Percentiles rank a stretch among this genome's conserved stretches.
These are phyloP conservation scores for Cylloceria caligata DNA, from an alignment of 2,888 invertebrate species.

Conservation along the genomic window DNA sequence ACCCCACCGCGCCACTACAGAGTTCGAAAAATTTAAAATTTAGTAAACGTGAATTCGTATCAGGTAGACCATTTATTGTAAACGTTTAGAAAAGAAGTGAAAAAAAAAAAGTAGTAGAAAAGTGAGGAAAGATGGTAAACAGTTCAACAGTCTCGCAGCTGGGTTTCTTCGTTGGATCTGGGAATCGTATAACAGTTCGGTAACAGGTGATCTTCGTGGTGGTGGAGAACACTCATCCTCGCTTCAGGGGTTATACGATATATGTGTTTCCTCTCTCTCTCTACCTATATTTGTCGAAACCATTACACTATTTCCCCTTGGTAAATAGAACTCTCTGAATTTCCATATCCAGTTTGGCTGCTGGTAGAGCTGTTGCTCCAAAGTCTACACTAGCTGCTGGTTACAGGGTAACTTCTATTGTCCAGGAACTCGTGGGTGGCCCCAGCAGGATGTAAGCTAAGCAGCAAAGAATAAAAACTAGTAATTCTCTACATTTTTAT, in stretches of 20 bases:
- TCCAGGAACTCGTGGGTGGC: conserved; percentile 45
- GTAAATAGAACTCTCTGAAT: conserved; percentile 59
- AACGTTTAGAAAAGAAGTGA: neutral
- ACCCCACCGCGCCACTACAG: no score
- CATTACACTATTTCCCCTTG: conserved; percentile 61
- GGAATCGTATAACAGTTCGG: conserved; percentile 40
- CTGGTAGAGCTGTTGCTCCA: conserved; percentile 29
- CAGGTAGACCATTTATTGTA: neutral
- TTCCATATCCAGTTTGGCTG: conserved; percentile 63
- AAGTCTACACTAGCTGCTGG: conserved; percentile 20
- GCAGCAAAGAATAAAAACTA: neutral
- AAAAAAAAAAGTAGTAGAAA: conserved; percentile 8
- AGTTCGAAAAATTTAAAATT: no score
- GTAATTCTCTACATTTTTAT: conserved; percentile 36
- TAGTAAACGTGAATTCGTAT: neutral
- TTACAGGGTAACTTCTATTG: conserved; percentile 40
- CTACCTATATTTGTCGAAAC: conserved; percentile 63
- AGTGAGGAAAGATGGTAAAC: conserved; percentile 58
- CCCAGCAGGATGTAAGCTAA: conserved; percentile 28
- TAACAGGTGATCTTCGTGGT: conserved; percentile 59
- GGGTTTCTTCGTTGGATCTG: conserved; percentile 33
- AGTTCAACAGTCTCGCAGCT: conserved; percentile 56
- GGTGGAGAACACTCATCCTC: conserved; percentile 29
- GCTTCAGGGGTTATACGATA: conserved; percentile 12
- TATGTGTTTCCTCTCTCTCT: conserved; percentile 48